A percentile compares a stretch with the other conserved stretches of the same genome.
These are phyloP conservation scores for Odontocolon sp. DNA, from an alignment of 2,888 invertebrate species.

Conservation along the genomic window DNA sequence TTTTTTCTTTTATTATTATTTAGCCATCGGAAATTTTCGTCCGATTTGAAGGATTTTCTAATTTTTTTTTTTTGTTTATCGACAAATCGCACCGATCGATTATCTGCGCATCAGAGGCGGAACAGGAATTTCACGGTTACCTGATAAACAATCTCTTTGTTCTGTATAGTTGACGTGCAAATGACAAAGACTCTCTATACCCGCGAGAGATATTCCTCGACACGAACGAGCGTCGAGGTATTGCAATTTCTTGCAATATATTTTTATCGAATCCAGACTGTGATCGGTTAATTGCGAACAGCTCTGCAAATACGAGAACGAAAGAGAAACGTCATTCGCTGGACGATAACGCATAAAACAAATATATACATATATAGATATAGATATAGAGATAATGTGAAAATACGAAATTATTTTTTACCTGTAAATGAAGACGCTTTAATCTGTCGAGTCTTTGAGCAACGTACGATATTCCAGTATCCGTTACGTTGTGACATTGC, in stretches of 20 bases:
- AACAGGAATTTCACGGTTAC: conserved; percentile 51
- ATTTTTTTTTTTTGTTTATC: background rate
- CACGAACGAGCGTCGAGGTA: conserved; percentile 84
- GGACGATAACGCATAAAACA: background rate
- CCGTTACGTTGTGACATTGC: conserved; percentile 87
- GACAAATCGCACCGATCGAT: conserved; percentile 1
- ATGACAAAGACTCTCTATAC: conserved; percentile 62
- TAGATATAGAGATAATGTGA: too few species aligned
- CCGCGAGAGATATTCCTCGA: conserved; percentile 81
- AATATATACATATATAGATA: too few species aligned
- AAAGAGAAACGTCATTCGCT: conserved; percentile 5
- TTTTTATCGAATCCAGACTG: conserved; percentile 82
- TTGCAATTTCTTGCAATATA: conserved; percentile 82
- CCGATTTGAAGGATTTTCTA: background rate
- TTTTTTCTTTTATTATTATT: background rate
- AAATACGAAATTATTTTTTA: conserved; percentile 72
- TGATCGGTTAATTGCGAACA: conserved; percentile 85
- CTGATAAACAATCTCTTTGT: conserved; percentile 53
- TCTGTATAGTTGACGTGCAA: conserved; percentile 67
- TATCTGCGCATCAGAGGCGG: conserved; percentile 65
- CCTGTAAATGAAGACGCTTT: conserved; percentile 83
- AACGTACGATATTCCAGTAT: conserved; percentile 83
- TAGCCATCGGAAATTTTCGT: background rate
- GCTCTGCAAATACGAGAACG: conserved; percentile 81
- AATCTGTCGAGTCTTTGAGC: conserved; percentile 82